phyloP scores from a whole-genome alignment of 1,140 invertebrate genomes.

The Papilio helenus region DNA sequence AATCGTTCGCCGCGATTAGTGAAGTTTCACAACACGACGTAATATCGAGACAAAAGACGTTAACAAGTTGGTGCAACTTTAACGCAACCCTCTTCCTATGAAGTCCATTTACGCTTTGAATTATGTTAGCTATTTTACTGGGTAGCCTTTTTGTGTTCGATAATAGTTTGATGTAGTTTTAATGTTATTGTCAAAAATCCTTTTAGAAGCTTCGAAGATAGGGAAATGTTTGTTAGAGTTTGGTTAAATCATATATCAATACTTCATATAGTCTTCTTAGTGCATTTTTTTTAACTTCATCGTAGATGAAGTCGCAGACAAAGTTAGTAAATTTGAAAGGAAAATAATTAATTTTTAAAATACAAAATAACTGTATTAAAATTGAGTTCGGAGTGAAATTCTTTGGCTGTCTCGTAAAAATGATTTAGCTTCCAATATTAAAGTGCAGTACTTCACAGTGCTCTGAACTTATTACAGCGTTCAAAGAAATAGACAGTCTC shows the following conservation, averaged over 20 bases:
- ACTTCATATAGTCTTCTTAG: too few relatives aligned
- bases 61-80: constrained; percentile 20
- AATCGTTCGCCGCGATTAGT: constrained; percentile 20
- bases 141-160: background rate
- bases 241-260: too few relatives aligned
- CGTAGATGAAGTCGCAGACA: too few relatives aligned
- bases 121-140: background rate
- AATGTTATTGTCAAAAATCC: background rate
- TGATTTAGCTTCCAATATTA: constrained; percentile 30
- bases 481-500: constrained; percentile 30
- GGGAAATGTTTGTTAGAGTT: too few relatives aligned
- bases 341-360: constrained; percentile 6
- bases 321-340: background rate
- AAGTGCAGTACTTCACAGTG: constrained; percentile 28
- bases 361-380: constrained; percentile 15
- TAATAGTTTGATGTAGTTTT: background rate
- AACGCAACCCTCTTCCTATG: constrained; percentile 9
- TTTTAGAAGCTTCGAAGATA: too few relatives aligned
- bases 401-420: constrained; percentile 30
- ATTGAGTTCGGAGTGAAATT: constrained; percentile 17
- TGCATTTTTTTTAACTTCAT: too few relatives aligned
- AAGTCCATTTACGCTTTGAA: background rate
- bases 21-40: constrained; percentile 7
- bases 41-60: constrained; percentile 25
- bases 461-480: constrained; percentile 29